Evolutionary conservation across 1,140 invertebrate species (phyloP), one percentile per base, ranked within the genome.

Genomic region (Aphelinus certus): DNA sequence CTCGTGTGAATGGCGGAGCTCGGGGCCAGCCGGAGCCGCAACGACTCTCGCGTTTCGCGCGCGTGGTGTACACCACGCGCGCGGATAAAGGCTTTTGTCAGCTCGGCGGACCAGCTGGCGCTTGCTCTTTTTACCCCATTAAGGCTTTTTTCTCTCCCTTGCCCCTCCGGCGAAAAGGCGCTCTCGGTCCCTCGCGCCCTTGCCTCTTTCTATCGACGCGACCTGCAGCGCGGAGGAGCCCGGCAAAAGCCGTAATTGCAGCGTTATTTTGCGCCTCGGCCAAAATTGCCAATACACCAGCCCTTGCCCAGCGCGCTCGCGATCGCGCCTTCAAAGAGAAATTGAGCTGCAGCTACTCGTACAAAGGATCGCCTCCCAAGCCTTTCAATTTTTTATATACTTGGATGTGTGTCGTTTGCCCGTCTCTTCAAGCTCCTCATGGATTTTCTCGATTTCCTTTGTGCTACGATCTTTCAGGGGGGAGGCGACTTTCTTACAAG

Each of bases 241-340:
- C 0, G 26, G 47, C 48, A 9, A 26, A 51, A 53, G n/a, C 10
- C 47, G 48, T 65, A 65, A 65, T 65, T 65, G 48, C n/a, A 65
- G 9, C 48, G n/a, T 42, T 63, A 63, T 63, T 63, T 10, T n/a
- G n/a, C 65, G 53, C 47, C 45, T 3, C 49, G 2, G 2, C 26
- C 51, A 4, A 67, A 56, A 67, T 67, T 67, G 65, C 51, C 65
- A 67, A 67, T 67, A 47, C 43, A 7, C 7, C 26, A 26, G 26
- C 26, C 26, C 26, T 26, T 26, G 26, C 26, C 26, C 26, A 26
- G 26, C 3, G 3, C 63, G 48, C 45, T 43, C 48, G 10, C n/a
- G n/a, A n/a, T n/a, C 5, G 45, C 46, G 48, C 10, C 62, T 64
- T 66, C 49, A 55, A 67, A 55, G 65, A 3, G 42, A 56, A 67